Percentiles rank a stretch among this genome's conserved stretches.
Conservation (phyloP, 2,113 vertebrate species). For the Pontoporia blainvillei region DNA sequence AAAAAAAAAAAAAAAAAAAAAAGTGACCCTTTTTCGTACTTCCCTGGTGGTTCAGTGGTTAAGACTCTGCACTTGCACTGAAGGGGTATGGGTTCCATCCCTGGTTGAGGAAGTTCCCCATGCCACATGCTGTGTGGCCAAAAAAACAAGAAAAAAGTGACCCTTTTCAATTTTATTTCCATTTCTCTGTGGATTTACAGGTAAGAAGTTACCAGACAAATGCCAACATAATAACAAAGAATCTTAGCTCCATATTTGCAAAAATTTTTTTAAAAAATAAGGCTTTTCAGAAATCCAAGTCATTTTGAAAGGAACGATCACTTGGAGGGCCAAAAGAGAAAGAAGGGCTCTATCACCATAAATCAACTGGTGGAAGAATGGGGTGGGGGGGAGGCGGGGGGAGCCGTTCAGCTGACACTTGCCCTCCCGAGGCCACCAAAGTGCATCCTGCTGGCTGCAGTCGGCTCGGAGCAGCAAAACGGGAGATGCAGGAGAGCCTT, state of each 20-base stretch:
- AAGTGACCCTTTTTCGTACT: neutral
- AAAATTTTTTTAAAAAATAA: neutral
- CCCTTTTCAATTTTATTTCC: neutral
- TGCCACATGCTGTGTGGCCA: no score
- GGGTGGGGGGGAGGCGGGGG: no score
- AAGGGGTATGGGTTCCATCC: no score
- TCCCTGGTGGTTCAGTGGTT: neutral
- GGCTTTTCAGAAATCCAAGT: neutral
- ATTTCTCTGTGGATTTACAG: neutral
- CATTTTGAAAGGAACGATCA: neutral
- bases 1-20: neutral
- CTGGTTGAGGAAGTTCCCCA: no score
- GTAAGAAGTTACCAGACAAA: neutral
- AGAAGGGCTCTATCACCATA: neutral
- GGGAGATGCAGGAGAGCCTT: rapidly evolving
- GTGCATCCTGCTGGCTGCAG: rapidly evolving
- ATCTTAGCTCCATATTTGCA: neutral
- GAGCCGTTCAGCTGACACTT: neutral
- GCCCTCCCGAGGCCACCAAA: neutral
- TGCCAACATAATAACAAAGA: neutral
- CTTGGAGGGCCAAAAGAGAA: neutral
- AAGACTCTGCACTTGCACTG: no score
- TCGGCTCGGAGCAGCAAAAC: neutral
- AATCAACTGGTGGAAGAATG: neutral
- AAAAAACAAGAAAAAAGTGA: no score